A percentile compares a stretch with the other conserved stretches of the same genome.
phyloP scores from a whole-genome alignment of 2,888 invertebrate genomes.

The Entomobrya proxima region DNA sequence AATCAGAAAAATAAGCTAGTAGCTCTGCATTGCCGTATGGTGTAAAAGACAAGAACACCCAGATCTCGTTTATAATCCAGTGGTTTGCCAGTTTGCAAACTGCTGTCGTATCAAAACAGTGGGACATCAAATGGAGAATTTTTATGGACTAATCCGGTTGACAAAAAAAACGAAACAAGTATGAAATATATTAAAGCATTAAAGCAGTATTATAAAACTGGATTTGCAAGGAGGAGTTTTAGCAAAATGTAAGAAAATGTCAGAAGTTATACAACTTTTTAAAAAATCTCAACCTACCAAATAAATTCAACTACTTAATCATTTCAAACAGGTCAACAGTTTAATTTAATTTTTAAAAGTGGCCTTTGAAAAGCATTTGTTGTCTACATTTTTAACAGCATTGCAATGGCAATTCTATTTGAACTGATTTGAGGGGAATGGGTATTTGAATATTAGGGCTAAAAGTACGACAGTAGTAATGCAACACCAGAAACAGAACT shows the following conservation, averaged over 20 bases:
- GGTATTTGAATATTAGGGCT: too few relatives aligned
- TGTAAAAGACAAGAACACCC: too few relatives aligned
- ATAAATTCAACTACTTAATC: too few relatives aligned
- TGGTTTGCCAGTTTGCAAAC: background rate
- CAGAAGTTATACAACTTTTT: background rate
- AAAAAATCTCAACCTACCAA: too few relatives aligned
- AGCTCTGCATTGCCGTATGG: too few relatives aligned
- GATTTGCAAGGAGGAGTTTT: background rate
- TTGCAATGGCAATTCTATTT: too few relatives aligned
- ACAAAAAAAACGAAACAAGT: background rate
- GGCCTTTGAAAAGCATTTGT: too few relatives aligned
- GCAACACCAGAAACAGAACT: background rate
- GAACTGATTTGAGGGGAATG: too few relatives aligned
- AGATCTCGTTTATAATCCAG: background rate
- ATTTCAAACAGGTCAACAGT: too few relatives aligned
- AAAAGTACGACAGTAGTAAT: background rate
- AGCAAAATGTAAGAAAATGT: background rate
- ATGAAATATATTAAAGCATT: background rate
- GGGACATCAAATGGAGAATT: background rate
- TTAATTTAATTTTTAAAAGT: too few relatives aligned
- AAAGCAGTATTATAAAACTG: constrained; percentile 15
- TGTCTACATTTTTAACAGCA: background rate
- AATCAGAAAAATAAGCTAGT: too few relatives aligned
- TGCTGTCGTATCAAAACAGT: background rate
- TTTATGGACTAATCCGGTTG: background rate